Evolutionary conservation across 2,113 vertebrate genomes (phyloP).

Genomic region (Sminthopsis crassicaudata): DNA sequence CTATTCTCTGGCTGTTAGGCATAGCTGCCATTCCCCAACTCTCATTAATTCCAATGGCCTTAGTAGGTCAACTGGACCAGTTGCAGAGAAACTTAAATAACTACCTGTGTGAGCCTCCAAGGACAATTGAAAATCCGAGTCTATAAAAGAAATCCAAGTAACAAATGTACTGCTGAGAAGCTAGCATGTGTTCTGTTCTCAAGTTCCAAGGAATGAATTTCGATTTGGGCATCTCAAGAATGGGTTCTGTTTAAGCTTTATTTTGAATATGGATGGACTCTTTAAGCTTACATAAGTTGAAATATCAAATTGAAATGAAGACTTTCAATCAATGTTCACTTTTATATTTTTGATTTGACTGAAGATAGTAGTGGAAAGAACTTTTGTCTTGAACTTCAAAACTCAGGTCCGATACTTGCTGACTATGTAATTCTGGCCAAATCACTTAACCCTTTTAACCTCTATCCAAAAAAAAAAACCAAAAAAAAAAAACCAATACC

Average conservation of each 20-base stretch:
- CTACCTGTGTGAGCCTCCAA: neutral
- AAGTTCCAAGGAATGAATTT: neutral
- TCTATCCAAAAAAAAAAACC: neutral
- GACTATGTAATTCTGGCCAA: neutral
- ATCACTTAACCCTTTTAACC: neutral
- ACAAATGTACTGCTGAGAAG: neutral
- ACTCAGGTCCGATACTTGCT: neutral
- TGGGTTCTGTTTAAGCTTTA: neutral
- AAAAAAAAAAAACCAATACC: neutral
- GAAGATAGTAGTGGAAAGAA: neutral
- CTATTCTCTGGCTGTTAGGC: neutral
- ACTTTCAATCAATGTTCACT: neutral
- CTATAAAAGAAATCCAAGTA: neutral
- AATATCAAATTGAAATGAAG: neutral
- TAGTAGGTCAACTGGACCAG: neutral
- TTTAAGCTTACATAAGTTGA: neutral
- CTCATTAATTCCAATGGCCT: slow-evolving; percentile 12
- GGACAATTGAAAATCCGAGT: neutral
- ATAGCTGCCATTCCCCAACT: neutral
- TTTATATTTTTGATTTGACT: neutral
- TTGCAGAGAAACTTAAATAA: neutral
- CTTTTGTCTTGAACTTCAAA: neutral
- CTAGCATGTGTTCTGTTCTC: neutral
- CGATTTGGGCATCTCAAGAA: neutral
- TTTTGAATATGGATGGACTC: neutral